A percentile compares a stretch with the other conserved stretches of the same genome.
phyloP scores from a whole-genome alignment of 2,888 invertebrate genomes.

The Dinocampus coccinellae region DNA sequence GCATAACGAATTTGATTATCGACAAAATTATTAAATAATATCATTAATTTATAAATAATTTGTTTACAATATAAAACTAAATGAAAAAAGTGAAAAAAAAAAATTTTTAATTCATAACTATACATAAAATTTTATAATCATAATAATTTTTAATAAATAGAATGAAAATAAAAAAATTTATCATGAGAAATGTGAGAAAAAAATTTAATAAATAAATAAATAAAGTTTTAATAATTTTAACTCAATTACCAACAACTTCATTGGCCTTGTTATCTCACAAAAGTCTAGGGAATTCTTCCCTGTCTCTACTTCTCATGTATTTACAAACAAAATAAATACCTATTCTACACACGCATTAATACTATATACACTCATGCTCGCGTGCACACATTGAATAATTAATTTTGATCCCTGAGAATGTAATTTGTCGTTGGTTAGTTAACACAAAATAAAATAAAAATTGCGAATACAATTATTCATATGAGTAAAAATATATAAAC shows the following conservation, averaged over 20 bases:
- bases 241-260: background rate
- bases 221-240: no score
- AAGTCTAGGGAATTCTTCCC: background rate
- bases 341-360: slow-evolving; percentile 18
- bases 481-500: no score
- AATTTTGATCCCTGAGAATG: slow-evolving; percentile 24
- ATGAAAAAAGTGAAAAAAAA: no score
- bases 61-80: no score
- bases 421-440: slow-evolving; percentile 19
- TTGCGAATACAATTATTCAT: background rate
- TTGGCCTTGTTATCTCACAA: background rate
- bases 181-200: no score
- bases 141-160: background rate
- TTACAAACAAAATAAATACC: background rate
- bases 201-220: no score
- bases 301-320: background rate
- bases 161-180: background rate
- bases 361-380: slow-evolving; percentile 17
- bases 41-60: no score
- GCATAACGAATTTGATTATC: no score
- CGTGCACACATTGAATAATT: slow-evolving; percentile 32
- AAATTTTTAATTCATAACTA: no score
- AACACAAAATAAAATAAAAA: slow-evolving; percentile 15
- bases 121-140: no score
- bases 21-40: no score